Evolutionary conservation across 2,888 invertebrate genomes (phyloP), one percentile per base, ranked within the genome.

Genomic region (Chromoteleia sp.): DNA sequence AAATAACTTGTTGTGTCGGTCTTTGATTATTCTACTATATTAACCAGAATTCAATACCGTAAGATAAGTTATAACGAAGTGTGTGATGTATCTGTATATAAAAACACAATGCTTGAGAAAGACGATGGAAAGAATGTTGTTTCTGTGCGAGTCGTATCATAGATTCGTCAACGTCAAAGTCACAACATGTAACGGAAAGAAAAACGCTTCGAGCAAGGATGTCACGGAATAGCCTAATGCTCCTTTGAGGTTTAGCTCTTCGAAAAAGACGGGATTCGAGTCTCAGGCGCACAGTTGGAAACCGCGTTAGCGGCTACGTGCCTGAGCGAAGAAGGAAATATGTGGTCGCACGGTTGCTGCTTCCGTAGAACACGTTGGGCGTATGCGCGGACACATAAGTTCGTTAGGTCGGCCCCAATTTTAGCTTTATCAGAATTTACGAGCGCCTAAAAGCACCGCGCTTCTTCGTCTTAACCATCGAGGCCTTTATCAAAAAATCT

Each of bases 361-460:
- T 73, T 52, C 56, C 56, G 80, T 58, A 68, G 71, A 59, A 73
- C 68, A 59, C 76, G 68, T 43, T 67, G 75, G 78, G 81, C 82
- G 83, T 82, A 81, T 82, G 83, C 84, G 82, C 82, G 80, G 84
- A 82, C 87, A 87, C 88, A 88, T 89, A 88, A 89, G 89, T 89
- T 89, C 88, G 88, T 89, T 89, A 88, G 86, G 86, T 87, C 86
- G 87, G 86, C 85, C 87, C 88, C 88, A 89, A 89, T 89, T 89
- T 89, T 86, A 88, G 87, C 88, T 87, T 88, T 87, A 88, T 86
- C 87, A 88, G 86, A 88, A 89, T 89, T 89, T 89, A 89, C 88
- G 89, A 87, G 85, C 87, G 76, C 84, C 89, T 88, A 88, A 88
- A 89, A 88, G 88, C 87, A 86, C 68, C 85, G 84, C 85, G 81